Evolutionary conservation across 2,797 vertebrate species (phyloP), one percentile per base, ranked within the genome.

Genomic region (Acestrorhynchus altus): DNA sequence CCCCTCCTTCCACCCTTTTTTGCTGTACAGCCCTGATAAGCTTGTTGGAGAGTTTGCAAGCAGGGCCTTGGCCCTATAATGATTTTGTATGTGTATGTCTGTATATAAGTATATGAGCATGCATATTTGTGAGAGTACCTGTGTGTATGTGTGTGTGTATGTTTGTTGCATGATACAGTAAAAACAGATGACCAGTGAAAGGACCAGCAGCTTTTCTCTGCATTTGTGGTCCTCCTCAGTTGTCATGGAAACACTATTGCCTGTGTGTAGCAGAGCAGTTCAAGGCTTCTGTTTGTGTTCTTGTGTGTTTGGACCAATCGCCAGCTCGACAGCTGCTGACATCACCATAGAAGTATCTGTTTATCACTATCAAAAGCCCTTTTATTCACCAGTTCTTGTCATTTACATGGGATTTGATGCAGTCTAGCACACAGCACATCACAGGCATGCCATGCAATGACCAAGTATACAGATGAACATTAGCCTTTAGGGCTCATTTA

Each of bases 211-310:
- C 35, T 81, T 40, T 15, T 71, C 68, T 76, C 69, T 73, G 71
- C 56, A 80, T 84, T 75, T 76, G 31, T 74, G 74, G 69, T 79
- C 66, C 78, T 83, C 65, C 54, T 79, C 70, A 81, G 83, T 85
- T 85, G 83, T 85, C 83, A 85, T 85, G 83, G 83, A 74, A 85
- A 85, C 83, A 76, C 78, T 83, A 69, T 73, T 60, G 76, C 78
- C 83, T 85, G 73, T 66, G 44, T 74, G 47, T 76, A 76, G 76
- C 44, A 79, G 83, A 77, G 79, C 79, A 66, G 74, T 76, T 59
- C 74, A 79, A 74, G 69, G 76, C 59, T 81, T 77, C 70, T 83
- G 83, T 81, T 78, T 85, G 79, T 83, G 65, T 78, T 83, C 59
- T 78, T 77, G 46, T 22, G 49, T 46, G 54, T 76, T 81, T 73